These are phyloP conservation scores for Hyppa rectilinea DNA, from an alignment of 2,888 invertebrate genomes.

Conservation along the genomic window DNA sequence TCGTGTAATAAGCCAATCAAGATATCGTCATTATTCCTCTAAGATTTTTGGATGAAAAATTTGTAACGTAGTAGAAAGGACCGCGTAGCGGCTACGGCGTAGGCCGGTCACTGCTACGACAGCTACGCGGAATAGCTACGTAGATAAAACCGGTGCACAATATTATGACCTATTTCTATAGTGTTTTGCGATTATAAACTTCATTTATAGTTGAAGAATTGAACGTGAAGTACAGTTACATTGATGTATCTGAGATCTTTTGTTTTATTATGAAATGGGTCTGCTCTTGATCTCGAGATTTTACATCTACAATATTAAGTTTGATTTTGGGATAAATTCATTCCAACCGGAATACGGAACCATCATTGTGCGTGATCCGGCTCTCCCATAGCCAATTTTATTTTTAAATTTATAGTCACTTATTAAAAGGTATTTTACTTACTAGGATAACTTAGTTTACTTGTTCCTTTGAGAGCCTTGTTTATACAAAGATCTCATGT, in stretches of 20 bases:
- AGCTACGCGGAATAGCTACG: constrained; percentile 3
- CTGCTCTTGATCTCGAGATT: no score
- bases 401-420: background rate
- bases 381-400: no score
- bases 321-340: no score
- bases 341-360: no score
- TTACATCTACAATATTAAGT: no score
- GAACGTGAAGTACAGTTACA: no score
- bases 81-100: constrained; percentile 31
- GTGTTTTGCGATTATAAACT: no score
- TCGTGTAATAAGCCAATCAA: background rate
- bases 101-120: constrained; percentile 11
- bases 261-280: no score
- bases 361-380: no score
- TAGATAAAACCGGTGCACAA: background rate
- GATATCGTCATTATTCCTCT: background rate
- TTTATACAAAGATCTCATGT: constrained; percentile 36
- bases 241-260: no score
- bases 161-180: no score
- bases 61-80: background rate
- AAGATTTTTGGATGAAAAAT: background rate
- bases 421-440: background rate
- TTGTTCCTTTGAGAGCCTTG: constrained; percentile 14
- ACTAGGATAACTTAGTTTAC: background rate
- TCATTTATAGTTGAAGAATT: no score